Evolutionary conservation across 2,888 invertebrate genomes (phyloP).

Genomic region (Phyto melanocephala): DNA sequence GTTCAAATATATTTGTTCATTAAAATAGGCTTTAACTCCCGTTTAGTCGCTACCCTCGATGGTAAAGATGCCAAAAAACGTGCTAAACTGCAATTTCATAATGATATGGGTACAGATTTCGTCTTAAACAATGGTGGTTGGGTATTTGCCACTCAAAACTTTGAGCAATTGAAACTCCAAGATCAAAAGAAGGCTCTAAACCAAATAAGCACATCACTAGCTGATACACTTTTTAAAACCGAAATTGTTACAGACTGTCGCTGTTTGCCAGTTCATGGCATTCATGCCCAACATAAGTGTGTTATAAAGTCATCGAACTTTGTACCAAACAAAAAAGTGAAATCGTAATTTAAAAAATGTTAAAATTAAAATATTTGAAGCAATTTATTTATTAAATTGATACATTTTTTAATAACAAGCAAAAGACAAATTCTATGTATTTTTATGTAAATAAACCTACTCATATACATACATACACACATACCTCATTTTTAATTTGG

Average conservation of each 20-base stretch:
- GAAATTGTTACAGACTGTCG: slow-evolving; percentile 75
- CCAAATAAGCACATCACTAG: slow-evolving; percentile 74
- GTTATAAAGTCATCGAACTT: slow-evolving; percentile 73
- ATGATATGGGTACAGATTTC: slow-evolving; percentile 85
- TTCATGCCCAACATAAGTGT: slow-evolving; percentile 76
- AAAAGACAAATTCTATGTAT: too few relatives aligned
- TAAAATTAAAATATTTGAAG: neutral
- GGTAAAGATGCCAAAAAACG: slow-evolving; percentile 82
- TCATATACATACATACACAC: too few relatives aligned
- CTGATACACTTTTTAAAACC: slow-evolving; percentile 77
- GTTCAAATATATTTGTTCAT: neutral
- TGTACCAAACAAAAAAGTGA: slow-evolving; percentile 74
- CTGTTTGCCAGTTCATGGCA: slow-evolving; percentile 71
- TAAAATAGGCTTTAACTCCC: slow-evolving; percentile 81
- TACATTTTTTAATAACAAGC: neutral
- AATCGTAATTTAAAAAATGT: slow-evolving; percentile 56
- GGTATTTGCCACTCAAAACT: slow-evolving; percentile 76
- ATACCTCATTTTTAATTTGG: too few relatives aligned
- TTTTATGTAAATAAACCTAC: too few relatives aligned
- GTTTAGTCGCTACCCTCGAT: slow-evolving; percentile 84
- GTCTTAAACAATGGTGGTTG: slow-evolving; percentile 80
- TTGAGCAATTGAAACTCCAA: slow-evolving; percentile 69
- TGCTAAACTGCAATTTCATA: slow-evolving; percentile 80
- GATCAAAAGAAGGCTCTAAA: slow-evolving; percentile 73
- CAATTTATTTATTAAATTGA: slow-evolving; percentile 47